phyloP scores from a whole-genome alignment of 2,113 vertebrate genomes.

The Pelusios castaneus region DNA sequence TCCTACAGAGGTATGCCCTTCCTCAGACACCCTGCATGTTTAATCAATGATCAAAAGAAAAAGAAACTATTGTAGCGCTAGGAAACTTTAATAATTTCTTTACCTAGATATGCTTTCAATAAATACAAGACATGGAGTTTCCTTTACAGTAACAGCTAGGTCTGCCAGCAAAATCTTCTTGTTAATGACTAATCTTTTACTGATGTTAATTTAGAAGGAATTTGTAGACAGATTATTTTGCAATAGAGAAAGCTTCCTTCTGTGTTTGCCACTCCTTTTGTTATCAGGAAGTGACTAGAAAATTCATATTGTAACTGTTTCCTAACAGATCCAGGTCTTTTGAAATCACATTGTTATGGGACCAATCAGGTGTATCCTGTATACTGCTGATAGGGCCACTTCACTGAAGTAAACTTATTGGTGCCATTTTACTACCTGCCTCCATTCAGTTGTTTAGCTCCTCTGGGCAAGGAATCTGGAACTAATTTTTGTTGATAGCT shows the following conservation, averaged over 20 bases:
- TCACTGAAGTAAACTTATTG: neutral
- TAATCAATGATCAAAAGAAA: neutral
- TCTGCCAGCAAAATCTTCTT: neutral
- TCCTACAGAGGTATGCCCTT: neutral
- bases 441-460: neutral
- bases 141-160: neutral
- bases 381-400: neutral
- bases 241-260: neutral
- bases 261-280: neutral
- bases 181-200: neutral
- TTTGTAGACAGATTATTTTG: neutral
- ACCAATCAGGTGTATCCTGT: neutral
- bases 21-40: neutral
- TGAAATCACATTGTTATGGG: neutral
- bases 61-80: neutral
- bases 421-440: neutral
- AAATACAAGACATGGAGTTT: neutral
- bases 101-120: neutral
- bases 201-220: neutral
- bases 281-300: neutral
- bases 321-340: neutral
- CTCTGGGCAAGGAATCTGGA: slow-evolving; percentile 45
- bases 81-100: neutral
- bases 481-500: slow-evolving; percentile 43
- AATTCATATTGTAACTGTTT: neutral